Evolutionary conservation across 2,888 invertebrate species (phyloP).

Genomic region (Leptothorax acervorum): DNA sequence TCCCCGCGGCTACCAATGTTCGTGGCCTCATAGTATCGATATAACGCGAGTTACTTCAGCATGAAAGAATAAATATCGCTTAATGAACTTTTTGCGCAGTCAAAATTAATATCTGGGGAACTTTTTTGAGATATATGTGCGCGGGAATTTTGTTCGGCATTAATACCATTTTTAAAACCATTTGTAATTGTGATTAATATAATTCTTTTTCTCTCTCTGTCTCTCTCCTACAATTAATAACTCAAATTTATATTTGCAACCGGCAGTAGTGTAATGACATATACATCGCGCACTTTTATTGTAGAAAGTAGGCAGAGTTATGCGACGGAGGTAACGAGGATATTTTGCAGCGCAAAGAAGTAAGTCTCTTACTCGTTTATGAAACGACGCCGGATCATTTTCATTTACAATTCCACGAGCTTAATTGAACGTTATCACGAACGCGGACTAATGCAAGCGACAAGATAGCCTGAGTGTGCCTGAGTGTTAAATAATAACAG

Average conservation of each 20-base stretch:
- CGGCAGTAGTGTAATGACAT: background rate
- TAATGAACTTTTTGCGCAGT: conserved; percentile 20
- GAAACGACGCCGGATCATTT: conserved; percentile 29
- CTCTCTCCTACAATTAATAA: background rate
- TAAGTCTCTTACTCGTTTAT: conserved; percentile 37
- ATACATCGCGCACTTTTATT: conserved; percentile 12
- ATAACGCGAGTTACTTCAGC: background rate
- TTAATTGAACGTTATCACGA: conserved; percentile 43
- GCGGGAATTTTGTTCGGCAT: background rate
- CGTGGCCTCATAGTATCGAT: background rate
- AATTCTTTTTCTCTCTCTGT: background rate
- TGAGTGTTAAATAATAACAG: conserved; percentile 53
- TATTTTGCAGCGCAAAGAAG: background rate
- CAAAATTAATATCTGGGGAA: background rate
- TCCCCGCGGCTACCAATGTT: conserved; percentile 6
- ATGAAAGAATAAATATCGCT: background rate
- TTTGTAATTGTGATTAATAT: background rate
- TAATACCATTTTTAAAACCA: background rate
- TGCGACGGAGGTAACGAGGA: background rate
- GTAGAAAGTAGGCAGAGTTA: background rate
- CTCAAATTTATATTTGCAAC: background rate
- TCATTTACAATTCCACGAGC: conserved; percentile 16
- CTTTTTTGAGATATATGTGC: background rate
- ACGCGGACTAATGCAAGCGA: conserved; percentile 23
- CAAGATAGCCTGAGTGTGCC: conserved; percentile 16